Percentiles rank a stretch among this genome's conserved stretches.
phyloP scores from a whole-genome alignment of 2,113 vertebrate genomes.

The Melozone crissalis region DNA sequence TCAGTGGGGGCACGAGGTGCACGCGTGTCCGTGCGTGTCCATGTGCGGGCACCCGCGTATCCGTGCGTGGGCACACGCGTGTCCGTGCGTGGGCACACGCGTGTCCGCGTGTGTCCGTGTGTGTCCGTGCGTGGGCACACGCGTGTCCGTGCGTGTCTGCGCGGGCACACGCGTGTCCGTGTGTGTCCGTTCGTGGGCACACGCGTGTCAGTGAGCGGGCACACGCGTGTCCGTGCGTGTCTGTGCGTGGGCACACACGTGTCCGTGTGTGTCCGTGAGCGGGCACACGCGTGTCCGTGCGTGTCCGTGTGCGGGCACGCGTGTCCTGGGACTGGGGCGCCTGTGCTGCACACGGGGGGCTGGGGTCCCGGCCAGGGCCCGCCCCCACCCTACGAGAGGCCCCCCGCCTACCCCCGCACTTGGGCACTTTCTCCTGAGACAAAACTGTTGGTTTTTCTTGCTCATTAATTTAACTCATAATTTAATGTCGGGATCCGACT shows the following conservation, averaged over 20 bases:
- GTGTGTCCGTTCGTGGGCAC: background rate
- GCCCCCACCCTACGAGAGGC: background rate
- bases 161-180: no score
- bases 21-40: background rate
- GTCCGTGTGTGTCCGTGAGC: background rate
- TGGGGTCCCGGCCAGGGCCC: background rate
- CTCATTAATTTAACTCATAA: conserved; percentile 1
- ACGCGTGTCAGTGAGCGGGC: background rate
- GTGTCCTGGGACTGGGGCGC: background rate
- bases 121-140: background rate
- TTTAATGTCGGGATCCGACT: background rate
- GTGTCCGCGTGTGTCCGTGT: background rate
- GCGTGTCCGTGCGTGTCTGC: background rate
- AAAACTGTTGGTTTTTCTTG: conserved; percentile 5
- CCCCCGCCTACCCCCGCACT: background rate
- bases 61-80: no score
- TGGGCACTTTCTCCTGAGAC: conserved; percentile 27
- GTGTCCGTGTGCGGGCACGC: no score
- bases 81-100: background rate
- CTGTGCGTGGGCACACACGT: background rate
- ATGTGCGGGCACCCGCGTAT: background rate
- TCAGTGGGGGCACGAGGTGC: background rate
- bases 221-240: background rate
- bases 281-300: background rate
- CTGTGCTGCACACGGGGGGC: background rate